Base-by-base conservation (phyloP, 2,888 invertebrate genomes). In the Coenonympha arcania region DNA sequence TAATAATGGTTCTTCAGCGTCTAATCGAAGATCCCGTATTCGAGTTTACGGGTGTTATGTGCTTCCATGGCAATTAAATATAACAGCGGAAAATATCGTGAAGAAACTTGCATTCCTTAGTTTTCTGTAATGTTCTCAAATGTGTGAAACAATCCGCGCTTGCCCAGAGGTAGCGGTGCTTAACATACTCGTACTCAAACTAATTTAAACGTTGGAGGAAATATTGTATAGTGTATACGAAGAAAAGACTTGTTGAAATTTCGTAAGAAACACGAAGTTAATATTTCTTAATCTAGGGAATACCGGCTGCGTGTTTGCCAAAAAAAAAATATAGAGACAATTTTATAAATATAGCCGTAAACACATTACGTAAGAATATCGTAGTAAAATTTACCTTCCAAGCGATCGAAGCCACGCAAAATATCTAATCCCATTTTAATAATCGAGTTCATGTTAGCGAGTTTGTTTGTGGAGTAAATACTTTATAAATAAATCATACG, bases 401-500 rank as follows among this genome's bases (percentile, higher is more conserved):
- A 37, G 36, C 55, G 55, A 31, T 49, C 50, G 54, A 59, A 52
- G 54, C 55, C 52, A 52, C 54, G 56, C 24, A 58, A 57, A 34
- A 61, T 47, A 54, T 57, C 59, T 45, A 56, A 53, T 37, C 56
- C 57, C 11, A 55, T 33, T 24, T 50, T 42, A 34, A 53, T 50
- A 26, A 59, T 54, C 11, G 58, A 49, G 47, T 57, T 57, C 58
- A 61, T 61, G 43, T 49, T 53, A 24, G 44, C 34, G 45, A 46
- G 34, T 56, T 50, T 61, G 43, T 49, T 53, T 33, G 39, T 33
- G 11, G 44, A 50, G 50, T 55, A 26, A 56, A 51, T 55, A 49
- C 57, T n/a, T n/a, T 52, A 54, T 39, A 54, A 54, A 58, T 52
- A 48, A 58, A 50, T 56, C 54, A 59, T 58, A 59, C 63, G 63